These are phyloP conservation scores for Acropternis orthonyx DNA, from an alignment of 2,797 vertebrate species.

Conservation along the genomic window DNA sequence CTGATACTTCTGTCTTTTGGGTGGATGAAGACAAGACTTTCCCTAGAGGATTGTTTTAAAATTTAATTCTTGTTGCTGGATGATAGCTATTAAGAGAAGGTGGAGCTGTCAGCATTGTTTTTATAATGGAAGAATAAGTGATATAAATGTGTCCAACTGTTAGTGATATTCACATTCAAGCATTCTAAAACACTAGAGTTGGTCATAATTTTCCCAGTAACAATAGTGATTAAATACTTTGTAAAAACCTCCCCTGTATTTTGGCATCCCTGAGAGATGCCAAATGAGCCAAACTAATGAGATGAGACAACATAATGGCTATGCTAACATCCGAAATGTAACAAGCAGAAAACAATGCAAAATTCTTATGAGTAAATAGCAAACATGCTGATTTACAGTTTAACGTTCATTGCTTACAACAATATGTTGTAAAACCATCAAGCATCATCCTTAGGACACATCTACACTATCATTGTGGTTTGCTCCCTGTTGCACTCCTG, in stretches of 20 bases:
- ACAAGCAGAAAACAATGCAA: constrained; percentile 15
- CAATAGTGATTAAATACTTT: background rate
- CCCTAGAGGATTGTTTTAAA: background rate
- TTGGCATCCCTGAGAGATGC: background rate
- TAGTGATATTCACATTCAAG: background rate
- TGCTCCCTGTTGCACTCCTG: background rate
- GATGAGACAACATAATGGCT: background rate
- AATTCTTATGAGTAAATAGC: background rate
- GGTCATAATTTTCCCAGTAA: background rate
- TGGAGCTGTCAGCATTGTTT: background rate
- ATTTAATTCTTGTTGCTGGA: background rate
- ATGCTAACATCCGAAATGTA: background rate
- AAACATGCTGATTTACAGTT: background rate
- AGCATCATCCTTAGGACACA: background rate
- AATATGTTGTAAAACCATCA: background rate
- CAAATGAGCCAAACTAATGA: background rate
- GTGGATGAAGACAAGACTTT: background rate
- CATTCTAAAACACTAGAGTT: background rate
- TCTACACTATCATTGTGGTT: background rate
- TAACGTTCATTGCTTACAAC: background rate
- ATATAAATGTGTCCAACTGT: background rate
- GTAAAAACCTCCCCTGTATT: background rate
- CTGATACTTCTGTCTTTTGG: background rate
- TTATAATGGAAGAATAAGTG: background rate
- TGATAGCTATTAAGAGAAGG: background rate